phyloP scores from a whole-genome alignment of 2,888 invertebrate species.

The Drosophila aldrichi region DNA sequence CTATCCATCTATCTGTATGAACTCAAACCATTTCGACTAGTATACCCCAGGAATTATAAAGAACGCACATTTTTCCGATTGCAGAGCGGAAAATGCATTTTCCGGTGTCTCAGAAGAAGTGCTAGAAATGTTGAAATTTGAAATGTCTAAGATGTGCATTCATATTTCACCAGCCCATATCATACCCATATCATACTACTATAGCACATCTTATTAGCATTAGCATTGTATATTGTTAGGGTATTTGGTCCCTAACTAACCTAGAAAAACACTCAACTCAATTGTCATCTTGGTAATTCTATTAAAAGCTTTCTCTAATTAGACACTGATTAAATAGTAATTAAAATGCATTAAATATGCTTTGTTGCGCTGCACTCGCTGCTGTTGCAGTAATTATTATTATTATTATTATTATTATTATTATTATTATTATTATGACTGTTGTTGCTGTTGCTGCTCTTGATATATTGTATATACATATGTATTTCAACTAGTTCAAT shows the following conservation, averaged over 20 bases:
- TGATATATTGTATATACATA: neutral
- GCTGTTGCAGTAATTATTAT: conserved; percentile 17
- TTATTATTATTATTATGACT: neutral
- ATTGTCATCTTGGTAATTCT: neutral
- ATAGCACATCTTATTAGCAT: too few relatives aligned
- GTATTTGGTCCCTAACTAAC: neutral
- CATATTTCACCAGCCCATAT: too few relatives aligned
- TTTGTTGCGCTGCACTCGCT: conserved; percentile 14
- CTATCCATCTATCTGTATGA: too few relatives aligned
- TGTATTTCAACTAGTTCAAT: conserved; percentile 55
- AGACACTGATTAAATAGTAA: conserved; percentile 22
- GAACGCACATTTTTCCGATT: too few relatives aligned
- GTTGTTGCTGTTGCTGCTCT: conserved; percentile 16
- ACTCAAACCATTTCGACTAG: too few relatives aligned
- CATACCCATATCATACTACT: too few relatives aligned
- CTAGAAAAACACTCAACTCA: too few relatives aligned
- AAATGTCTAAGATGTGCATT: too few relatives aligned
- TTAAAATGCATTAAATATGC: conserved; percentile 6
- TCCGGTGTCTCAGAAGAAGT: too few relatives aligned
- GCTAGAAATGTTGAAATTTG: too few relatives aligned
- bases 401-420: conserved; percentile 6
- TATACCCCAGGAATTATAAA: too few relatives aligned
- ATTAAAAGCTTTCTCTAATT: conserved; percentile 16
- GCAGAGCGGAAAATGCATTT: too few relatives aligned
- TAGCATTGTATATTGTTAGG: neutral